Conservation (phyloP, 2,113 vertebrate genomes). For the Proterorhinus semilunaris region DNA sequence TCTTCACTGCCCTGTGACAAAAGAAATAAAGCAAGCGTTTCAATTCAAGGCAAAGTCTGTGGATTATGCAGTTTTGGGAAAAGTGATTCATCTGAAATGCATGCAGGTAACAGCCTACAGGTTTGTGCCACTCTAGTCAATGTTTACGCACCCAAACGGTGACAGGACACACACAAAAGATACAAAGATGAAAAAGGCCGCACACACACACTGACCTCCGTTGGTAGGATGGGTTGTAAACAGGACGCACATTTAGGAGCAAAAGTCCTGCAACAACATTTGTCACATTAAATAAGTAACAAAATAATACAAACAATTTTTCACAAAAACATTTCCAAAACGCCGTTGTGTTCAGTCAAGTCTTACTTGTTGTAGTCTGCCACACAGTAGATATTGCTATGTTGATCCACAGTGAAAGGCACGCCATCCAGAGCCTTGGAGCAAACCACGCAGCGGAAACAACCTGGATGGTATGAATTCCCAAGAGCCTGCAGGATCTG, state of each 20-base stretch:
- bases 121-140: not conserved
- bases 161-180: not conserved
- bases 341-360: too few relatives aligned
- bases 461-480: constrained; percentile 86
- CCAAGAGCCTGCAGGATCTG: constrained; percentile 88
- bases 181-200: not conserved
- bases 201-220: constrained; percentile 74
- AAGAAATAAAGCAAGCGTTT: not conserved
- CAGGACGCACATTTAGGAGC: constrained; percentile 88
- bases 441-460: constrained; percentile 88
- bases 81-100: not conserved
- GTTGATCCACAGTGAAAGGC: constrained; percentile 88
- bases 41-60: not conserved
- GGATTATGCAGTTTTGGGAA: not conserved
- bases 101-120: not conserved
- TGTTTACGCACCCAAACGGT: not conserved
- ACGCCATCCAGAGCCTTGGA: constrained; percentile 85
- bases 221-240: constrained; percentile 85
- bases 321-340: too few relatives aligned
- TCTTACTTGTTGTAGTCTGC: constrained; percentile 86
- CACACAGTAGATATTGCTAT: constrained; percentile 89
- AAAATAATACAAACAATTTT: too few relatives aligned
- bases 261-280: constrained; percentile 76
- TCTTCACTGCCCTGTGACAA: constrained; percentile 84
- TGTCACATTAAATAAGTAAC: too few relatives aligned